These are phyloP conservation scores for Synergus umbraculus DNA, from an alignment of 2,888 invertebrate species.

Conservation along the genomic window DNA sequence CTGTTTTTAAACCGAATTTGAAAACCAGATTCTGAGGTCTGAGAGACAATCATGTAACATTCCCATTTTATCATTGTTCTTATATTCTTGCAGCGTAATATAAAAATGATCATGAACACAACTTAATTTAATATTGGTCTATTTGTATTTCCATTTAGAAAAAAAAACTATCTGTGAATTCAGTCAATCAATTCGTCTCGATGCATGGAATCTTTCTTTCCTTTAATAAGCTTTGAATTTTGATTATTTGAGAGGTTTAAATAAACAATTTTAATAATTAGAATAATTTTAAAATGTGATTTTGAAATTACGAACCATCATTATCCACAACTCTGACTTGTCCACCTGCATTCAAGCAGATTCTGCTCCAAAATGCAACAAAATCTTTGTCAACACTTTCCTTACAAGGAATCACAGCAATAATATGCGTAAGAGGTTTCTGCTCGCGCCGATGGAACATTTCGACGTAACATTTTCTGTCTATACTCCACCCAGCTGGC, in stretches of 20 bases:
- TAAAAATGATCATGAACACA: no score
- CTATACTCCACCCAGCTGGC: conserved; percentile 82
- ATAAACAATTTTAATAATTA: neutral
- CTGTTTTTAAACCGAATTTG: conserved; percentile 16
- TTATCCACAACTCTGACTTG: conserved; percentile 64
- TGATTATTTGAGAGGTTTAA: no score
- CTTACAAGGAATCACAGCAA: conserved; percentile 68
- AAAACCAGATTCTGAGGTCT: neutral
- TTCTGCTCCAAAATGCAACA: conserved; percentile 82
- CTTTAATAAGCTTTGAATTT: no score
- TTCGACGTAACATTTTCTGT: conserved; percentile 77
- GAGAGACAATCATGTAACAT: no score
- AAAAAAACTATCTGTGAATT: no score
- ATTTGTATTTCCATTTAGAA: no score
- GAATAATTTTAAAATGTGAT: neutral
- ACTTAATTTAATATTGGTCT: no score
- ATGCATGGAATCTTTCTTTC: no score
- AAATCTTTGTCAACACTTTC: conserved; percentile 78
- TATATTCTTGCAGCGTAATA: no score
- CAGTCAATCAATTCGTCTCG: no score
- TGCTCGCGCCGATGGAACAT: conserved; percentile 66
- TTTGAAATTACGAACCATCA: conserved; percentile 58
- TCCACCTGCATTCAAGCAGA: conserved; percentile 80
- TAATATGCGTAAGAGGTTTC: conserved; percentile 67
- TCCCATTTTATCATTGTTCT: no score